phyloP scores from a whole-genome alignment of 64 coral and sea anemone species.

The Dendrophyllia cribrosa region DNA sequence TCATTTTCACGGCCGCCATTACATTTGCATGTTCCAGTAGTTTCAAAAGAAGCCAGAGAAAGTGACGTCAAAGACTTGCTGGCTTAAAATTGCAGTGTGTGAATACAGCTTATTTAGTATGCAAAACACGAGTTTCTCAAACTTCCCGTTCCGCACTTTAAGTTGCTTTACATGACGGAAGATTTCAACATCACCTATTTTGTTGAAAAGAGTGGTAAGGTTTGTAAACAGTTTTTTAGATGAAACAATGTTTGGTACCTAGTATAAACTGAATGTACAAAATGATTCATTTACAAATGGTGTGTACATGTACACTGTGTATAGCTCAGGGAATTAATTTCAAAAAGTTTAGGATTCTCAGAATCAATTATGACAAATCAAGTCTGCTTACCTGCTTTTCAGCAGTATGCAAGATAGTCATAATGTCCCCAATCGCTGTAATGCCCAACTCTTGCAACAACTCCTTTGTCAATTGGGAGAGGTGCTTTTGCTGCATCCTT shows the following conservation, averaged over 20 bases:
- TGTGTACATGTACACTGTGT: constrained; percentile 60
- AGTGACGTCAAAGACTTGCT: too few relatives aligned
- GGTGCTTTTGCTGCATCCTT: constrained; percentile 61
- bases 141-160: too few relatives aligned
- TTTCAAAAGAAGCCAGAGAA: too few relatives aligned
- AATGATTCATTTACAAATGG: constrained; percentile 65
- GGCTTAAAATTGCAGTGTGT: too few relatives aligned
- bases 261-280: constrained; percentile 50
- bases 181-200: constrained; percentile 40
- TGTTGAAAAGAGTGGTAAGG: constrained; percentile 48
- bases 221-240: constrained; percentile 58
- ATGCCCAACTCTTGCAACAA: constrained; percentile 61
- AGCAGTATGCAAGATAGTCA: constrained; percentile 65
- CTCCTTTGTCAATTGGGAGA: constrained; percentile 62
- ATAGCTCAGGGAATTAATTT: constrained; percentile 54
- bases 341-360: constrained; percentile 52
- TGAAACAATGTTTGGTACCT: constrained; percentile 57
- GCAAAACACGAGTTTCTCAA: too few relatives aligned
- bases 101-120: too few relatives aligned
- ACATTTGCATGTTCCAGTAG: too few relatives aligned
- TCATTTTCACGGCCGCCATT: too few relatives aligned
- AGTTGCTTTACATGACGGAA: background rate
- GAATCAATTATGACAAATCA: constrained; percentile 62
- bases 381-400: constrained; percentile 64
- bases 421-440: constrained; percentile 60